Evolutionary conservation across 2,113 vertebrate genomes (phyloP), one percentile per base, ranked within the genome.

Genomic region (Mustela lutreola): DNA sequence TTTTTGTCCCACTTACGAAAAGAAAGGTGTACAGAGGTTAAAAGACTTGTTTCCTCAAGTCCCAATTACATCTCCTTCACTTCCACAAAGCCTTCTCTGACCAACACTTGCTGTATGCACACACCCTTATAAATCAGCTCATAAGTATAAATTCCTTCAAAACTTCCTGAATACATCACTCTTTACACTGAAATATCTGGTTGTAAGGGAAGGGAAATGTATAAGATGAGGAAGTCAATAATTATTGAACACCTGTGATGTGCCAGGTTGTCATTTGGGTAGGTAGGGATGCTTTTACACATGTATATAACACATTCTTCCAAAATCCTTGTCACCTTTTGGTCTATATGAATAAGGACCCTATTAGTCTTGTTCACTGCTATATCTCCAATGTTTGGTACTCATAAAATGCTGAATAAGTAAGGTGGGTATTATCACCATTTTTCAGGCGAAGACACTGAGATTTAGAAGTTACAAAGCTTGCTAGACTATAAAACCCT

Each of bases 61-160:
- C 70, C 22, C 62, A 70, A 75, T 91, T 45, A 78, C 36, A 83
- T 83, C 36, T 75, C 89, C 31, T 62, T 26, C 33, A 89, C 50
- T 94, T 80, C 31, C 3, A 84, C 14, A 96, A 95, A 75, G 36
- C 18, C 75, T 85, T 94, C 67, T 88, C 36, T 95, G 50, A 80
- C 70, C 76, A 96, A 76, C 14, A 84, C 28, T 16, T 6, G 53
- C 8, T n/a, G 71, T 36, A 65, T 31, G 9, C 24, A n/a, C n/a
- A 1, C 2, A 82, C 7, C 45, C 15, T 84, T 53, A 78, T 39
- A 80, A 70, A 73, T 42, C n/a, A 95, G 76, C 16, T 73, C 31
- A 33, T 26, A 33, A 21, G 22, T 11, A 45, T 36, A 60, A 89
- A 56, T 76, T 92, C 71, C 65, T 84, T 65, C 26, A 63, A 85